These are phyloP conservation scores for Ophiothrix spiculata DNA, from an alignment of 35 echinoderm and acorn worm species.

Conservation along the genomic window DNA sequence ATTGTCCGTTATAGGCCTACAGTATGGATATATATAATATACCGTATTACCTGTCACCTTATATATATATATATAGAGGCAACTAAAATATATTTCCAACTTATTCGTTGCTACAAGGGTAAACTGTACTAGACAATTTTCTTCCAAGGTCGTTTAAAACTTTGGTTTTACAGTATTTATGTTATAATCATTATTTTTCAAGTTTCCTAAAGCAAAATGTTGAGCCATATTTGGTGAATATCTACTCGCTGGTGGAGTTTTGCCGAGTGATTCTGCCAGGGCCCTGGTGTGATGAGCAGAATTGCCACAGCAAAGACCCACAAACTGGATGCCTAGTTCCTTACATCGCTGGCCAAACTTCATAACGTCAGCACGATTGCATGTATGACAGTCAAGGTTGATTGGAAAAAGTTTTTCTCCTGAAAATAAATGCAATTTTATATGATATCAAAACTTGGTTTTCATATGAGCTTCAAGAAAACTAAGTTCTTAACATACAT, in stretches of 20 bases:
- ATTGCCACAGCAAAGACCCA: conserved; percentile 92
- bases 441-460: neutral
- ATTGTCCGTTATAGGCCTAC: no score
- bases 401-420: conserved; percentile 58
- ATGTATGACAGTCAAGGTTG: conserved; percentile 51
- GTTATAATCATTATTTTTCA: neutral
- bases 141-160: no score
- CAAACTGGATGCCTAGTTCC: conserved; percentile 75
- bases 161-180: neutral
- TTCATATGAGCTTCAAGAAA: neutral
- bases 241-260: conserved; percentile 54
- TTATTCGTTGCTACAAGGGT: no score
- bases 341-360: conserved; percentile 60
- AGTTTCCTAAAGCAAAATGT: conserved; percentile 56
- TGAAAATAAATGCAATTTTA: neutral
- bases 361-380: conserved; percentile 50
- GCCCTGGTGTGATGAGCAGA: conserved; percentile 71
- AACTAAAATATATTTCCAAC: no score
- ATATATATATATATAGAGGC: no score
- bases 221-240: conserved; percentile 67
- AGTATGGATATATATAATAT: no score
- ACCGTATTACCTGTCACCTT: no score
- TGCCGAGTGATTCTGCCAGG: conserved; percentile 74
- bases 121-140: no score
- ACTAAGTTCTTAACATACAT: neutral